These are phyloP conservation scores for Conger conger DNA, from an alignment of 2,113 vertebrate species.

Conservation along the genomic window DNA sequence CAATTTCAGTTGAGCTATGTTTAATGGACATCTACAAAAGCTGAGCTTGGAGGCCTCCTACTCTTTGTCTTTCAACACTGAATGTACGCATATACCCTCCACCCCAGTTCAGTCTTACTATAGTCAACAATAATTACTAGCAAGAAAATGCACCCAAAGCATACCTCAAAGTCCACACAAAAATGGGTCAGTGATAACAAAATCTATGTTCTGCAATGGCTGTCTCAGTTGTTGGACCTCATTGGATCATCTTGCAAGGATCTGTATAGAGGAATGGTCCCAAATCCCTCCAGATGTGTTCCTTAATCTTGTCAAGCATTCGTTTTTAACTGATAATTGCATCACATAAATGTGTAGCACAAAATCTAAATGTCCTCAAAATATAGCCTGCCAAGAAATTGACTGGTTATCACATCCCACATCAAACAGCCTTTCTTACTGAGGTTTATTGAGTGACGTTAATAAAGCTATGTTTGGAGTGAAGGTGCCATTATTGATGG, in stretches of 20 bases:
- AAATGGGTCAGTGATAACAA: too few relatives aligned
- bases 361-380: not conserved
- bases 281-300: too few relatives aligned
- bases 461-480: constrained; percentile 69
- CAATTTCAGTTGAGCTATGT: not conserved
- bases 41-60: not conserved
- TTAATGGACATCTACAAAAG: not conserved
- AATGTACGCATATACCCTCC: too few relatives aligned
- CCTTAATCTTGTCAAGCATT: too few relatives aligned
- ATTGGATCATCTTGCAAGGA: too few relatives aligned
- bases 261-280: too few relatives aligned
- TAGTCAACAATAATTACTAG: too few relatives aligned
- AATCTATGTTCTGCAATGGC: too few relatives aligned
- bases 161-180: too few relatives aligned
- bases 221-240: too few relatives aligned
- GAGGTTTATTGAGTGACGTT: constrained; percentile 59
- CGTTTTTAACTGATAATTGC: not conserved
- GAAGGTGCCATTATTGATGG: constrained; percentile 54
- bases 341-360: not conserved
- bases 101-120: too few relatives aligned
- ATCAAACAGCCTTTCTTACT: constrained; percentile 36
- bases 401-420: constrained; percentile 60
- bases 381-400: constrained; percentile 31
- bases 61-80: not conserved
- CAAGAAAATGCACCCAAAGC: too few relatives aligned